Conservation (phyloP, 2,888 invertebrate genomes). For the Patella pellucida region DNA sequence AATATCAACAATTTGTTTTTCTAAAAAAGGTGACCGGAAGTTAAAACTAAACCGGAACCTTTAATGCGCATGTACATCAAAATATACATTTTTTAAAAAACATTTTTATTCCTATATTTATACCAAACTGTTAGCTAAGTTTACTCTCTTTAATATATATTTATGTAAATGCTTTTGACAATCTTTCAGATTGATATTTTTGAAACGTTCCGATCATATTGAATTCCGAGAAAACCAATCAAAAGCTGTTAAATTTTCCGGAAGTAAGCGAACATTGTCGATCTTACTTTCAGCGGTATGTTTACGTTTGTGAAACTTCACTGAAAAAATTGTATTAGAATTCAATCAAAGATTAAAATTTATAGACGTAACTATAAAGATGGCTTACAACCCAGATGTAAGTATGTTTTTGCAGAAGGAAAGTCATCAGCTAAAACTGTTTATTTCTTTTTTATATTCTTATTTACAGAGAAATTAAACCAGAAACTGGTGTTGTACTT, state of each 20-base stretch:
- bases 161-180: too few species aligned
- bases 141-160: too few species aligned
- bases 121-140: too few species aligned
- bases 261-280: not conserved
- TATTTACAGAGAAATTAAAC: too few species aligned
- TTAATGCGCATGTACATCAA: constrained; percentile 16
- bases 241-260: not conserved
- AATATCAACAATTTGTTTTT: not conserved
- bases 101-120: too few species aligned
- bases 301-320: constrained; percentile 1
- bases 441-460: too few species aligned
- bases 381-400: not conserved
- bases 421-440: too few species aligned
- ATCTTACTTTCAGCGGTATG: not conserved
- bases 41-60: constrained; percentile 13
- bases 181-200: not conserved
- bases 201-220: not conserved
- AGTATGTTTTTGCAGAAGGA: not conserved
- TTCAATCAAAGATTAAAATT: too few species aligned
- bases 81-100: not conserved
- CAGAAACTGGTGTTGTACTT: too few species aligned
- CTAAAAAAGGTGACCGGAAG: constrained; percentile 22
- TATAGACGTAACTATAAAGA: not conserved
- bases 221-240: not conserved
- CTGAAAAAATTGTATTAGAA: not conserved